Base-by-base conservation (phyloP, 2,888 invertebrate species). In the Aphrophora alni region DNA sequence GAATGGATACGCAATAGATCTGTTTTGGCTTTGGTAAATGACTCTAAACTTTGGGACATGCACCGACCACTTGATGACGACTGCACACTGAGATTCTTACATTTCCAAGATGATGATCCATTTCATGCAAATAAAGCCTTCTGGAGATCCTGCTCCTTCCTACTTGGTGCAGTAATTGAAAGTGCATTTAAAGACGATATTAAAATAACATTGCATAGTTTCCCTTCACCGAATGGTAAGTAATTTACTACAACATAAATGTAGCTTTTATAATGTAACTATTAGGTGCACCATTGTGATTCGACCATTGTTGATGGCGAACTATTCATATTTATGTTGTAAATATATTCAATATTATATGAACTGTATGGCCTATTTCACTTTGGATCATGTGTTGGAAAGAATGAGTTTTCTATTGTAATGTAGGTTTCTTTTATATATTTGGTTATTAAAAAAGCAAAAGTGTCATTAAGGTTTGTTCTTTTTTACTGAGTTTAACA, bases 111-210 rank as follows among this genome's bases (percentile, higher is more conserved):
- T 77, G 86, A 90, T 0, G 91, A 93, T 80, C 92, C 91, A 0
- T 89, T 89, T 80, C 89, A 89, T 73, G 93, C 93, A 0, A 95
- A 95, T 88, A 93, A 92, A 85, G 94, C 95, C 0, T 98, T 97
- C 88, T 99, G 98, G 98, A 90, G 98, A 78, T 94, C 95, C 0
- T 97, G 98, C 87, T 97, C 97, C 0, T 93, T 98, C 85, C 89
- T 98, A 84, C 89, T 99, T 7, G 98, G 98, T 0, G 94, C 95
- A 10, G 92, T 95, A 0, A 90, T 94, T 0, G 92, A 93, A 27
- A 90, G 90, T 1, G 93, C 95, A 0, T 98, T 99, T 88, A 97
- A 95, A 87, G 93, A 95, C 73, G 89, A 92, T 3, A 90, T 95
- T 17, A 89, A 91, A 1, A 91, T 98, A 0, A 91, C 93, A 82